These are phyloP conservation scores for Ostrea edulis DNA, from an alignment of 1,140 invertebrate species.

Conservation along the genomic window DNA sequence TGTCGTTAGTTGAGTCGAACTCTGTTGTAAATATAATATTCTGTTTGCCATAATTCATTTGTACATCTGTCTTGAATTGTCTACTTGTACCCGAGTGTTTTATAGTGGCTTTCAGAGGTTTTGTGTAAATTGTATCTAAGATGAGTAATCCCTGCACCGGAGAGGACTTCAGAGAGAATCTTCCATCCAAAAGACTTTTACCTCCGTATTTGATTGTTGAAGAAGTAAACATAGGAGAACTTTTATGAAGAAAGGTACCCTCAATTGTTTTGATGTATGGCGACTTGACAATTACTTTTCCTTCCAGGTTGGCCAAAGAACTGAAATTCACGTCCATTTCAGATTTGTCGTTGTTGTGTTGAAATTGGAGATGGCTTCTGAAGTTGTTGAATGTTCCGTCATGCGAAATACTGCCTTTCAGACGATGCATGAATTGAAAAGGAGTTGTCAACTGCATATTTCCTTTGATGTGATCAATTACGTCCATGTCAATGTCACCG, in stretches of 20 bases:
- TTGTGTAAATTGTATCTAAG: background rate
- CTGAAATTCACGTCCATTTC: conserved; percentile 49
- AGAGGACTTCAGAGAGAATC: background rate
- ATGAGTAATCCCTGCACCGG: background rate
- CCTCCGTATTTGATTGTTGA: conserved; percentile 41
- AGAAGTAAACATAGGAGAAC: background rate
- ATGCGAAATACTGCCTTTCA: conserved; percentile 40
- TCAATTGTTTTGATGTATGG: conserved; percentile 46
- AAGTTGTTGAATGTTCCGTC: conserved; percentile 53
- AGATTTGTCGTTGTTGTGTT: conserved; percentile 44
- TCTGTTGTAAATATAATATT: conserved; percentile 13
- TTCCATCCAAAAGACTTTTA: conserved; percentile 8
- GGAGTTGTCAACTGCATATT: conserved; percentile 37
- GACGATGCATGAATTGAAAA: background rate
- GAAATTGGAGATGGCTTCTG: conserved; percentile 42
- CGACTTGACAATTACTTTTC: conserved; percentile 32
- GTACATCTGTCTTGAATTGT: conserved; percentile 28
- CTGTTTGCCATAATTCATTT: conserved; percentile 32
- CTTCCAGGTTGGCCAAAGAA: conserved; percentile 46
- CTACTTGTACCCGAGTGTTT: conserved; percentile 21
- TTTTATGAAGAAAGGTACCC: conserved; percentile 29
- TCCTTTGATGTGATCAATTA: conserved; percentile 3
- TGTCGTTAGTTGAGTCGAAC: conserved; percentile 42
- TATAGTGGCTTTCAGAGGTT: background rate
- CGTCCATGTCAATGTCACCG: conserved; percentile 14